phyloP scores from a whole-genome alignment of 2,797 vertebrate species.

The Cephalopachus bancanus region DNA sequence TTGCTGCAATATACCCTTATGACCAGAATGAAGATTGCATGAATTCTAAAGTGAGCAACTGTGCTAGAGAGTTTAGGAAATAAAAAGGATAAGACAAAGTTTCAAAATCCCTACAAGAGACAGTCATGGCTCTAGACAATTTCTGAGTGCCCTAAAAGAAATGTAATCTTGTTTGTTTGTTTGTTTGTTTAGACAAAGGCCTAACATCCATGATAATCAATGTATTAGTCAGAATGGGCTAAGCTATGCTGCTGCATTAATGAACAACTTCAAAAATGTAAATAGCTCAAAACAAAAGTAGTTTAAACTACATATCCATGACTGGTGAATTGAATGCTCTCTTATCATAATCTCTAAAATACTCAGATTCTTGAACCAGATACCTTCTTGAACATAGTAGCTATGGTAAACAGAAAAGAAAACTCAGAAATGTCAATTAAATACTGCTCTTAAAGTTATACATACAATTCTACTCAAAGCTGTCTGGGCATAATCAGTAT shows the following conservation, averaged over 20 bases:
- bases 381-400: background rate
- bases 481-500: background rate
- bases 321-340: background rate
- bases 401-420: background rate
- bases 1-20: background rate
- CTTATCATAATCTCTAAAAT: background rate
- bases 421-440: background rate
- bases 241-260: background rate
- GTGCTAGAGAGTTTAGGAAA: background rate
- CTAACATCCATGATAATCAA: background rate
- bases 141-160: background rate
- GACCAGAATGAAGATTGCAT: background rate
- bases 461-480: background rate
- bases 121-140: background rate
- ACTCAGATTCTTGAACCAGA: background rate
- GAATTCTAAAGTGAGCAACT: background rate
- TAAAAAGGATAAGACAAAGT: background rate
- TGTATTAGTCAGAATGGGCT: background rate
- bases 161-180: background rate
- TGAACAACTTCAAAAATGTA: background rate
- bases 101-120: background rate
- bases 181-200: background rate
- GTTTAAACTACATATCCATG: background rate
- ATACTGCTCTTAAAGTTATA: background rate
- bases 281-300: background rate